phyloP scores from a whole-genome alignment of 2,113 vertebrate species.

The Hystrix brachyura region DNA sequence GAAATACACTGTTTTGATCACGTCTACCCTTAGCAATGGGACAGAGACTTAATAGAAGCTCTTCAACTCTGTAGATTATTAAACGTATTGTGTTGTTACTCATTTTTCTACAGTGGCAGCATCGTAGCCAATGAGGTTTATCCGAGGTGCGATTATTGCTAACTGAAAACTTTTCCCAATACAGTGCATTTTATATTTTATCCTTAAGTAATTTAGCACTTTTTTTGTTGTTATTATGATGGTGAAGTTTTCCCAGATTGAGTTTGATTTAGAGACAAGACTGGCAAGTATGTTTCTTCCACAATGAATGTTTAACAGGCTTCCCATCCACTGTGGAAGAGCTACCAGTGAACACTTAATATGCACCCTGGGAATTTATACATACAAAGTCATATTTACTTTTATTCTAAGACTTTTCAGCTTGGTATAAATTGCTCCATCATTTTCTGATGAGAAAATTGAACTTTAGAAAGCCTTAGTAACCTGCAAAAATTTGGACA shows the following conservation, averaged over 20 bases:
- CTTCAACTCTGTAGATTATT: neutral
- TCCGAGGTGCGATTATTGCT: no score
- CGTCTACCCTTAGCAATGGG: neutral
- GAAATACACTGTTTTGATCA: neutral
- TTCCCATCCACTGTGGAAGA: rapidly evolving
- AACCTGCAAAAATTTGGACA: neutral
- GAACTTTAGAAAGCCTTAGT: neutral
- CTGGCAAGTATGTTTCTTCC: neutral
- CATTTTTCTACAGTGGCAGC: neutral
- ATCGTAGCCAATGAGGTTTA: no score
- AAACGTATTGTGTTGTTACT: neutral
- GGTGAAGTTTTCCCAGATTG: neutral
- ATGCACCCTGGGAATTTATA: neutral
- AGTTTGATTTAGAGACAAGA: neutral
- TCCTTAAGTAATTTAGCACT: neutral
- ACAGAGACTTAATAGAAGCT: neutral
- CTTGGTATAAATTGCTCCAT: neutral
- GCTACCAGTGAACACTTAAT: neutral
- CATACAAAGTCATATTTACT: neutral
- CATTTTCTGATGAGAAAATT: neutral
- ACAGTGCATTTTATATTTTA: neutral
- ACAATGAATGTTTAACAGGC: neutral
- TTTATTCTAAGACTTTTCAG: neutral
- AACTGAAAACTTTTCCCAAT: no score
- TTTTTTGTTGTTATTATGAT: neutral